Conservation (phyloP, 2,797 vertebrate genomes). For the Otolemur crassicaudatus region DNA sequence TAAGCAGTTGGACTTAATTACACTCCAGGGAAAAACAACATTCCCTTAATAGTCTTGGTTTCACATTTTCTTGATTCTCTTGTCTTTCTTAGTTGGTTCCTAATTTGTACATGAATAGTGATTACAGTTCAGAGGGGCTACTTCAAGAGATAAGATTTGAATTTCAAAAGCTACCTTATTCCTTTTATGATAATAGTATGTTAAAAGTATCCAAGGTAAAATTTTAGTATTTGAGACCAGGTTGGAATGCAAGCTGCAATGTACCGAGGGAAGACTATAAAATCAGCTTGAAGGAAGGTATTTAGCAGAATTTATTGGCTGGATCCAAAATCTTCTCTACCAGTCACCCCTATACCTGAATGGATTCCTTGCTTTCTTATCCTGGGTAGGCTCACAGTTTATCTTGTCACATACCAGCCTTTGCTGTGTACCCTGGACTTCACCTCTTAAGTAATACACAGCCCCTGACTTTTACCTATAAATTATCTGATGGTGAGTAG, state of each 20-base stretch:
- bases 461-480: background rate
- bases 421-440: background rate
- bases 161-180: conserved; percentile 48
- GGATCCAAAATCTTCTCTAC: background rate
- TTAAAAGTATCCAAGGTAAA: conserved; percentile 12
- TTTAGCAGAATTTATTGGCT: conserved; percentile 47
- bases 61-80: conserved; percentile 78
- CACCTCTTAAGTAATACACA: background rate
- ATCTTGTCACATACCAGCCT: background rate
- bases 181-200: background rate
- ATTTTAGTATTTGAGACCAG: background rate
- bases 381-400: background rate
- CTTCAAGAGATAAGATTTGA: conserved; percentile 5
- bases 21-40: conserved; percentile 80
- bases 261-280: background rate
- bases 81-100: conserved; percentile 75
- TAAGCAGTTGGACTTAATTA: conserved; percentile 83
- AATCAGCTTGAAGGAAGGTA: conserved; percentile 15
- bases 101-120: conserved; percentile 78
- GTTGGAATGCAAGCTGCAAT: background rate
- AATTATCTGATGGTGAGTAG: background rate
- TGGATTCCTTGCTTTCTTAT: background rate
- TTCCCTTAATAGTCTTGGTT: conserved; percentile 76
- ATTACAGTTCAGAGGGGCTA: conserved; percentile 72
- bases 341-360: background rate